Evolutionary conservation across 1,140 invertebrate species (phyloP).

Genomic region (Pteromalus puparum): DNA sequence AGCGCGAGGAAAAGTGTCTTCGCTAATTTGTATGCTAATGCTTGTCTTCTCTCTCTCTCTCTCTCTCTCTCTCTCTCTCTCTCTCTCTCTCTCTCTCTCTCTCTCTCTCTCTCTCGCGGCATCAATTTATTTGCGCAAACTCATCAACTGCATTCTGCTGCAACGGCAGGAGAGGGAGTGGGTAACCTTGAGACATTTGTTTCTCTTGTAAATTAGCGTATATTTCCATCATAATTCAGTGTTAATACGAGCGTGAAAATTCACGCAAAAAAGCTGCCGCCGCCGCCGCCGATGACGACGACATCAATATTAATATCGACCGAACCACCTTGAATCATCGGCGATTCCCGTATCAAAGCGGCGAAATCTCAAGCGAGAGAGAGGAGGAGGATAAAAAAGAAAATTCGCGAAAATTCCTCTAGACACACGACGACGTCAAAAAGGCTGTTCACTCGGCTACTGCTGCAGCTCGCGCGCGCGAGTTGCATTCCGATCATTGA

Average conservation of each 20-base stretch:
- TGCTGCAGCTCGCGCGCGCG: neutral
- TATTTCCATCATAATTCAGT: constrained; percentile 30
- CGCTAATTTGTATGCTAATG: neutral
- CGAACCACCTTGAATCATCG: constrained; percentile 35
- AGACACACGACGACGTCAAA: constrained; percentile 25
- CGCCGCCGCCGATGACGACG: neutral
- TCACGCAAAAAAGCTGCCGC: neutral
- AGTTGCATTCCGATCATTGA: constrained; percentile 65
- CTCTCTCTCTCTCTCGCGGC: neutral
- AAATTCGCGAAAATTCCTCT: constrained; percentile 12
- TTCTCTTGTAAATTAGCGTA: constrained; percentile 20
- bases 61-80: too few species aligned
- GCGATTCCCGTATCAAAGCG: neutral
- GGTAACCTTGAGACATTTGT: constrained; percentile 52
- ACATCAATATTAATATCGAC: constrained; percentile 25
- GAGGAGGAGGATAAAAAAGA: neutral
- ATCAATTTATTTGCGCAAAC: neutral
- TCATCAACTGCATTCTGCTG: neutral
- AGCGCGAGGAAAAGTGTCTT: neutral
- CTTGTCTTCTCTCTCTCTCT: too few species aligned
- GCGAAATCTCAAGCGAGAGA: constrained; percentile 1
- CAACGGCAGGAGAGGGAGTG: neutral
- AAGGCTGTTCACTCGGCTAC: neutral
- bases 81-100: too few species aligned
- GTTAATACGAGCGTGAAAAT: constrained; percentile 44